A percentile compares a stretch with the other conserved stretches of the same genome.
Evolutionary conservation across 37 sponge, comb jelly and placozoan species (phyloP).

Genomic region (Eunapius fragilis): DNA sequence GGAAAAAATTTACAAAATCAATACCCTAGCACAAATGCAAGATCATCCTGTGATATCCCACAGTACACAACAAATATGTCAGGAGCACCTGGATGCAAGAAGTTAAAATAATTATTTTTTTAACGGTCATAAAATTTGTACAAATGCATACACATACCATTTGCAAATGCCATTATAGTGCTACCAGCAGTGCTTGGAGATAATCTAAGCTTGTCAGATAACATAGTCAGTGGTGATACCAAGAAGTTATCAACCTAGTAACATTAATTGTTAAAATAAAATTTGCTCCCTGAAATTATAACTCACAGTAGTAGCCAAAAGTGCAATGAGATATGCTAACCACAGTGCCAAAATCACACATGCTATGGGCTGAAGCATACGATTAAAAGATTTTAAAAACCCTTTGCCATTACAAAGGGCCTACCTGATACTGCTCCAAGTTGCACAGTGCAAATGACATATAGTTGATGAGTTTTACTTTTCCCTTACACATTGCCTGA

Average conservation of each 20-base stretch:
- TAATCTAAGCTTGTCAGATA: constrained; percentile 59
- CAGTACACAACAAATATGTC: constrained; percentile 77
- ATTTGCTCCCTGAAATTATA: not conserved
- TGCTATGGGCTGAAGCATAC: constrained; percentile 34
- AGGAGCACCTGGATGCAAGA: constrained; percentile 61
- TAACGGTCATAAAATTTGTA: not conserved
- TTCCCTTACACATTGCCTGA: constrained; percentile 3
- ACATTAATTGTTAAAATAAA: not conserved
- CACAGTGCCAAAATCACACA: constrained; percentile 63
- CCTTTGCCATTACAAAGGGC: not conserved
- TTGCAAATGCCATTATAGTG: constrained; percentile 78
- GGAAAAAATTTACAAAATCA: not conserved
- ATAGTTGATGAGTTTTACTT: constrained; percentile 34
- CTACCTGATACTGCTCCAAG: not conserved
- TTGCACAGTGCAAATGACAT: constrained; percentile 46
- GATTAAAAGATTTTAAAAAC: not conserved
- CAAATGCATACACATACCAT: constrained; percentile 49
- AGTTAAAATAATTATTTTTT: not conserved
- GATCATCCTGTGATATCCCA: constrained; percentile 62
- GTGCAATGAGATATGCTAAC: constrained; percentile 67
- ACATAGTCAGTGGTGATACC: constrained; percentile 65
- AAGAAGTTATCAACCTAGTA: constrained; percentile 73
- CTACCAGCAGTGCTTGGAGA: constrained; percentile 76
- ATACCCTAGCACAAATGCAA: constrained; percentile 63
- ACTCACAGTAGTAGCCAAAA: constrained; percentile 78